phyloP scores from a whole-genome alignment of 2,888 invertebrate species.

The Lasioglossum zephyrum region DNA sequence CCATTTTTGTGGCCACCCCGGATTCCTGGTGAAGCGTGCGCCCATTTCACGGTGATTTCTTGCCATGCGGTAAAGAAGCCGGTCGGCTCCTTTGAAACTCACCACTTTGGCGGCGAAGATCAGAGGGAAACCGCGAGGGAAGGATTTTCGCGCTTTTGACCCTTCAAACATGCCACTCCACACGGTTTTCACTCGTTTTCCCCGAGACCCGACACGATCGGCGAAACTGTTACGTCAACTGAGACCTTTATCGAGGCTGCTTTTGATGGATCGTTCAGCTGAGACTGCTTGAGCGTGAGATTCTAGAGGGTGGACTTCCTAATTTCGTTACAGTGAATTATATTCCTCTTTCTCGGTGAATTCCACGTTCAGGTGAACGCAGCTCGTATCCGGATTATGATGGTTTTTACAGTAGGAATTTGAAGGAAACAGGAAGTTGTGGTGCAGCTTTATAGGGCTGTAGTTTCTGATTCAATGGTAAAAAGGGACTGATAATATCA shows the following conservation, averaged over 20 bases:
- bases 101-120: constrained; percentile 75
- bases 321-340: constrained; percentile 44
- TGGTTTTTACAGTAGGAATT: constrained; percentile 59
- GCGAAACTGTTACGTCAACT: constrained; percentile 10
- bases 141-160: constrained; percentile 83
- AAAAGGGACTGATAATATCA: constrained; percentile 38
- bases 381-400: constrained; percentile 40
- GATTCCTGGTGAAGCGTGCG: constrained; percentile 67
- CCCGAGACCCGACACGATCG: neutral
- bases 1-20: constrained; percentile 54
- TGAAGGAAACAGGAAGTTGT: constrained; percentile 59
- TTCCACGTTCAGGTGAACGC: constrained; percentile 15
- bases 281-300: constrained; percentile 52
- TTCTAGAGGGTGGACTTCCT: constrained; percentile 51
- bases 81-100: constrained; percentile 75
- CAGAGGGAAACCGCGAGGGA: constrained; percentile 69
- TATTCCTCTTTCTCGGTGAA: neutral
- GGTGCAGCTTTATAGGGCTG: constrained; percentile 41
- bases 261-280: constrained; percentile 37
- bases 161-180: constrained; percentile 46
- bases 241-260: constrained; percentile 23
- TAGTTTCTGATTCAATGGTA: constrained; percentile 38
- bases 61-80: constrained; percentile 31
- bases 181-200: constrained; percentile 53
- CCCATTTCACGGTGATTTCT: constrained; percentile 66